These are phyloP conservation scores for Drosophila setifemur DNA, from an alignment of 1,140 invertebrate genomes.

Conservation along the genomic window DNA sequence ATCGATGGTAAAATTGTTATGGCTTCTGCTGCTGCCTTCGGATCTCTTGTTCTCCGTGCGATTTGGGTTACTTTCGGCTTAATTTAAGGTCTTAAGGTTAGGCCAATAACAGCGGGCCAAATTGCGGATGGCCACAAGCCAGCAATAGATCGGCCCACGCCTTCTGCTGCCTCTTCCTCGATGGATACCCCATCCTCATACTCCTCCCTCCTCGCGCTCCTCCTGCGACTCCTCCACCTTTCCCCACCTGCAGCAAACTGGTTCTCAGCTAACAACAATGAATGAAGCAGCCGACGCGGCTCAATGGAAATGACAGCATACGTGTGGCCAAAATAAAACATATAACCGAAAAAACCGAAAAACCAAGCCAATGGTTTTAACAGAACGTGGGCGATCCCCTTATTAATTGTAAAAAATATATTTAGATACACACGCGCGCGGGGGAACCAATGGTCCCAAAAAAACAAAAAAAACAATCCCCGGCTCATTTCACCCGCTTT, in stretches of 20 bases:
- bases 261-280: slow-evolving; percentile 47
- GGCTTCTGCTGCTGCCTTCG: slow-evolving; percentile 42
- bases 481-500: slow-evolving; percentile 29
- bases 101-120: slow-evolving; percentile 44
- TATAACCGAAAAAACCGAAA: slow-evolving; percentile 16
- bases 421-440: slow-evolving; percentile 4
- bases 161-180: slow-evolving; percentile 39
- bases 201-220: too few relatives aligned
- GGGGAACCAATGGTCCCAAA: slow-evolving; percentile 21
- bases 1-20: too few relatives aligned
- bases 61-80: slow-evolving; percentile 75
- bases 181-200: not conserved
- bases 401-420: slow-evolving; percentile 65
- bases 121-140: slow-evolving; percentile 66
- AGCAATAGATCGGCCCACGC: slow-evolving; percentile 59
- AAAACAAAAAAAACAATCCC: slow-evolving; percentile 38
- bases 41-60: slow-evolving; percentile 34
- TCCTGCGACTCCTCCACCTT: not conserved
- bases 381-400: slow-evolving; percentile 50
- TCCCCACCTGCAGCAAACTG: slow-evolving; percentile 38
- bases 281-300: slow-evolving; percentile 33
- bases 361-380: slow-evolving; percentile 38
- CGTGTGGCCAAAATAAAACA: slow-evolving; percentile 55
- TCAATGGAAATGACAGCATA: slow-evolving; percentile 70
- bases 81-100: slow-evolving; percentile 68